Evolutionary conservation across 2,797 vertebrate genomes (phyloP).

Genomic region (Cirrhinus mrigala): DNA sequence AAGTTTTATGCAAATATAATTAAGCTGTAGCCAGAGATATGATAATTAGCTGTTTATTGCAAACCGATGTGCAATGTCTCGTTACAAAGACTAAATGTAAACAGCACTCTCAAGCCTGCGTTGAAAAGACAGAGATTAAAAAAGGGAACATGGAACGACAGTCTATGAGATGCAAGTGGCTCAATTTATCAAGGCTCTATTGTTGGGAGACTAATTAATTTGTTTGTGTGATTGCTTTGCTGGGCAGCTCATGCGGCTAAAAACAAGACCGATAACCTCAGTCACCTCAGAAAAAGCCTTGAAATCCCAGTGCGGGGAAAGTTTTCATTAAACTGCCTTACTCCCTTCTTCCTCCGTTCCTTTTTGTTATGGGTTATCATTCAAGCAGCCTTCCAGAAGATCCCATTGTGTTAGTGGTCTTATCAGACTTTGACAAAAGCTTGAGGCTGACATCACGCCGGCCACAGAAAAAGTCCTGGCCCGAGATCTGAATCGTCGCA

Average conservation of each 20-base stretch:
- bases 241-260: slow-evolving; percentile 56
- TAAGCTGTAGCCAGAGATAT: slow-evolving; percentile 68
- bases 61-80: slow-evolving; percentile 59
- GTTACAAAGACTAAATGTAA: slow-evolving; percentile 64
- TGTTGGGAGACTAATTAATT: slow-evolving; percentile 82
- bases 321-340: slow-evolving; percentile 57
- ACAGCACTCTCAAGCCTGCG: slow-evolving; percentile 59
- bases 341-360: slow-evolving; percentile 56
- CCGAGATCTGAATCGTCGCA: slow-evolving; percentile 50
- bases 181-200: slow-evolving; percentile 81
- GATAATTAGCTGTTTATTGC: slow-evolving; percentile 78
- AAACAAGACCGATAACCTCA: slow-evolving; percentile 66
- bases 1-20: slow-evolving; percentile 74
- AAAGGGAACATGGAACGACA: slow-evolving; percentile 56
- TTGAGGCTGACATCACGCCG: slow-evolving; percentile 13
- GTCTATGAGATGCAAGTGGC: slow-evolving; percentile 67
- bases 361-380: slow-evolving; percentile 59
- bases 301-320: slow-evolving; percentile 56
- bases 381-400: slow-evolving; percentile 47
- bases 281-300: slow-evolving; percentile 57
- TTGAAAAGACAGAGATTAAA: slow-evolving; percentile 61
- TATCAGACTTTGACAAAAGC: slow-evolving; percentile 57
- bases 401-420: slow-evolving; percentile 55
- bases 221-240: slow-evolving; percentile 84
- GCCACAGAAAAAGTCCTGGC: slow-evolving; percentile 34